Conservation (phyloP, 1,140 invertebrate species). For the Nebria ingens region DNA sequence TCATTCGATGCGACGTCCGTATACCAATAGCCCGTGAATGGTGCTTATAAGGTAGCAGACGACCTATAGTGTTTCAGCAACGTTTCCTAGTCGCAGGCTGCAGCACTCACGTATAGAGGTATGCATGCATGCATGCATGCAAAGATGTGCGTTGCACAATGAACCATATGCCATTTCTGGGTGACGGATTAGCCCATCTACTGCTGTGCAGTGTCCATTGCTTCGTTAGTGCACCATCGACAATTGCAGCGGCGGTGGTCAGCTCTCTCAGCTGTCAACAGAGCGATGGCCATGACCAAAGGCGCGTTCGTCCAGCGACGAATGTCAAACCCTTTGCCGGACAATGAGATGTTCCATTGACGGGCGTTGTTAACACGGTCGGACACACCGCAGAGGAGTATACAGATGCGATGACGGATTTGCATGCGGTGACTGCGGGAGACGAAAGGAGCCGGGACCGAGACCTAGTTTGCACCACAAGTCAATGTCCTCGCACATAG, state of each 20-base stretch:
- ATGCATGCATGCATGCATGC: conserved; percentile 10
- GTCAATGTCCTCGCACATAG: conserved; percentile 25
- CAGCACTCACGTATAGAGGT: conserved; percentile 13
- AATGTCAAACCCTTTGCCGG: not conserved
- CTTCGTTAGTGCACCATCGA: conserved; percentile 14
- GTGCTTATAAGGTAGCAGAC: not conserved
- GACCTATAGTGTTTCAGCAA: conserved; percentile 13
- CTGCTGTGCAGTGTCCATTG: too few relatives aligned
- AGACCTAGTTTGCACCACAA: conserved; percentile 25
- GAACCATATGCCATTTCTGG: conserved; percentile 2
- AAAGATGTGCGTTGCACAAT: not conserved
- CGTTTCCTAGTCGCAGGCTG: conserved; percentile 15
- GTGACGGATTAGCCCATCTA: conserved; percentile 14
- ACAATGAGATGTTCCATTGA: conserved; percentile 5
- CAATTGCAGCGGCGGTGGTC: conserved; percentile 9
- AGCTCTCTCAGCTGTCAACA: conserved; percentile 9
- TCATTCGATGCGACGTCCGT: not conserved
- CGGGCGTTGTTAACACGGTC: conserved; percentile 4
- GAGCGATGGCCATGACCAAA: conserved; percentile 5
- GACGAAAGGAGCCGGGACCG: conserved; percentile 15
- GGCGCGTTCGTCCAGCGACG: not conserved
- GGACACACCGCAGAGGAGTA: conserved; percentile 1
- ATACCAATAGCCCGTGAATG: not conserved
- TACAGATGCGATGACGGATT: not conserved
- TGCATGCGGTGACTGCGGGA: conserved; percentile 5